Conservation (phyloP, 2,888 invertebrate genomes). For the Sthenelais limicola region DNA sequence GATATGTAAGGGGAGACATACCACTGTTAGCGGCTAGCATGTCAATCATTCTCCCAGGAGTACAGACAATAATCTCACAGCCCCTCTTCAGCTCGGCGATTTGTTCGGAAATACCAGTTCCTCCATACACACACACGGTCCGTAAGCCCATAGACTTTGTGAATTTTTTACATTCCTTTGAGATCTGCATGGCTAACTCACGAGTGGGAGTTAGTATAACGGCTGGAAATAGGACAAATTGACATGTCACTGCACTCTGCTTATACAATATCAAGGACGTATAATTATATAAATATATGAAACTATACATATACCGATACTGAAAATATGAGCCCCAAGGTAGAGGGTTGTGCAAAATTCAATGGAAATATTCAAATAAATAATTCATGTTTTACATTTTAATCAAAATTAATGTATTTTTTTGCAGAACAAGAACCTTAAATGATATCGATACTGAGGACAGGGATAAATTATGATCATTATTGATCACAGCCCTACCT, state of each 20-base stretch:
- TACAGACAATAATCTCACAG: slow-evolving; percentile 98
- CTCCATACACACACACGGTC: slow-evolving; percentile 98
- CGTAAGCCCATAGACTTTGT: slow-evolving; percentile 86
- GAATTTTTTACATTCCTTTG: slow-evolving; percentile 94
- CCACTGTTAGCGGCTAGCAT: slow-evolving; percentile 99
- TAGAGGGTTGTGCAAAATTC: too few relatives aligned
- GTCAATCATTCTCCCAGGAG: slow-evolving; percentile 99
- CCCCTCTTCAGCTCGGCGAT: slow-evolving; percentile 97
- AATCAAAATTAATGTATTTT: too few relatives aligned
- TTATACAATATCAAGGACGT: not conserved
- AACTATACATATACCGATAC: not conserved
- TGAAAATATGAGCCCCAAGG: not conserved
- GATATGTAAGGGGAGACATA: too few relatives aligned
- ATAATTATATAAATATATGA: not conserved
- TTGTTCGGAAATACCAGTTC: slow-evolving; percentile 96
- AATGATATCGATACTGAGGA: too few relatives aligned
- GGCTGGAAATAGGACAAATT: slow-evolving; percentile 77
- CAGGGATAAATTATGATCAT: too few relatives aligned
- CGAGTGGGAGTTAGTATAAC: slow-evolving; percentile 98
- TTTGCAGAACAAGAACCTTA: too few relatives aligned
- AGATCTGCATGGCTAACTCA: slow-evolving; percentile 99
- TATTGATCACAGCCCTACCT: too few relatives aligned
- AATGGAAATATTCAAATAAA: too few relatives aligned
- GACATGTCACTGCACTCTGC: too few relatives aligned
- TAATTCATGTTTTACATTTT: too few relatives aligned